A percentile compares a stretch with the other conserved stretches of the same genome.
These are phyloP conservation scores for Atrina japonica DNA, from an alignment of 2,888 invertebrate species.

Conservation along the genomic window DNA sequence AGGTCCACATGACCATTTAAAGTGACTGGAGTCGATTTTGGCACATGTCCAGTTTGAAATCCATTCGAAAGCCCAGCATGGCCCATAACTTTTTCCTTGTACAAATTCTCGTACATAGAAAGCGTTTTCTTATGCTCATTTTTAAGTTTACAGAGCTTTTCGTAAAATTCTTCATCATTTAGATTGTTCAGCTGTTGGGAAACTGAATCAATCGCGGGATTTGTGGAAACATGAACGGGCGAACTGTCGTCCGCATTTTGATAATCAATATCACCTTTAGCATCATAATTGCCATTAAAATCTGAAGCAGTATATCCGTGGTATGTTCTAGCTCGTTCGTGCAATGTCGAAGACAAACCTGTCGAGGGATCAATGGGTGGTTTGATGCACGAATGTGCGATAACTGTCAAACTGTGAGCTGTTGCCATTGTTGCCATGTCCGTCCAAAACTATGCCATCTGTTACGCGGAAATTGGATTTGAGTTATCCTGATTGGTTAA, in stretches of 20 bases:
- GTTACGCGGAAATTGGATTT: neutral
- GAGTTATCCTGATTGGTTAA: neutral
- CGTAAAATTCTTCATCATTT: conserved; percentile 76
- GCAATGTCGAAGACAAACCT: conserved; percentile 64
- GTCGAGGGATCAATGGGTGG: conserved; percentile 72
- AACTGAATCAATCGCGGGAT: conserved; percentile 43
- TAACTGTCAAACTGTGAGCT: conserved; percentile 74
- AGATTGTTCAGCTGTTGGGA: conserved; percentile 62
- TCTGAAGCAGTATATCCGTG: conserved; percentile 50
- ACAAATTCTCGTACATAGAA: conserved; percentile 74
- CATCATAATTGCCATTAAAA: conserved; percentile 51
- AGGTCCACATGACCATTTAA: conserved; percentile 5
- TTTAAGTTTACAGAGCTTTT: conserved; percentile 73
- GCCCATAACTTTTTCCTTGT: conserved; percentile 68
- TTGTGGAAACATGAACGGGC: conserved; percentile 36
- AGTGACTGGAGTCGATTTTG: conserved; percentile 9
- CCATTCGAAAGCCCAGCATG: conserved; percentile 12
- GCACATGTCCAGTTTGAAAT: conserved; percentile 12
- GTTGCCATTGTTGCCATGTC: conserved; percentile 79
- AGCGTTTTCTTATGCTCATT: conserved; percentile 77
- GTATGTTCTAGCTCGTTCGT: conserved; percentile 57
- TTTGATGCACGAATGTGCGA: conserved; percentile 77
- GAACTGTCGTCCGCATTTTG: conserved; percentile 42
- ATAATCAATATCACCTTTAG: conserved; percentile 36
- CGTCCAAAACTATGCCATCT: conserved; percentile 57